A percentile compares a stretch with the other conserved stretches of the same genome.
Conservation (phyloP, 2,113 vertebrate species). For the Forbesichthys papilliferus region DNA sequence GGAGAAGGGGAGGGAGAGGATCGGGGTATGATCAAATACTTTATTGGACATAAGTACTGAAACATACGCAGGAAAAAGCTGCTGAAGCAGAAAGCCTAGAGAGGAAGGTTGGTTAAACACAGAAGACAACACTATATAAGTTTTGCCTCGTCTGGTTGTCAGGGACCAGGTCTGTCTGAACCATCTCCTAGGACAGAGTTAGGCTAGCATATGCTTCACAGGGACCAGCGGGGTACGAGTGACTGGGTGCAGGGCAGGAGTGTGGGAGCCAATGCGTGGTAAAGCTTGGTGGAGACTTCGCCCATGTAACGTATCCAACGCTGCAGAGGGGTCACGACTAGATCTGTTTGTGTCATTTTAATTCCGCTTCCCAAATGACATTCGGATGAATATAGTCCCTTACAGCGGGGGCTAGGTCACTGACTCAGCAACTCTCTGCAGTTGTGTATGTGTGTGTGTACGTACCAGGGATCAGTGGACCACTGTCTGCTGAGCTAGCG, state of each 20-base stretch:
- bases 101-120: not conserved
- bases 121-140: no score
- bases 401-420: conserved; percentile 9
- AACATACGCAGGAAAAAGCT: conserved; percentile 33
- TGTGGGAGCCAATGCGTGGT: not conserved
- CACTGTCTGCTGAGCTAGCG: conserved; percentile 24
- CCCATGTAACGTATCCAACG: no score
- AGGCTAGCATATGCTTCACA: conserved; percentile 10
- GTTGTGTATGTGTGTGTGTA: not conserved
- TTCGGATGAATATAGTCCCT: not conserved
- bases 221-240: conserved; percentile 4
- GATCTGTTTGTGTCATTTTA: no score
- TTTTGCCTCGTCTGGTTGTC: no score
- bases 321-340: no score
- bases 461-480: conserved; percentile 19
- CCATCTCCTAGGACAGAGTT: not conserved
- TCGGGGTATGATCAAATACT: conserved; percentile 35
- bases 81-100: conserved; percentile 43
- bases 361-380: no score
- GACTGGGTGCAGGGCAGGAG: conserved; percentile 4
- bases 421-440: conserved; percentile 15
- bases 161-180: no score
- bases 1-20: not conserved
- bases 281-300: no score
- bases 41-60: conserved; percentile 37